Evolutionary conservation across 2,888 invertebrate genomes (phyloP).

Genomic region (Dryobotodes eremita): DNA sequence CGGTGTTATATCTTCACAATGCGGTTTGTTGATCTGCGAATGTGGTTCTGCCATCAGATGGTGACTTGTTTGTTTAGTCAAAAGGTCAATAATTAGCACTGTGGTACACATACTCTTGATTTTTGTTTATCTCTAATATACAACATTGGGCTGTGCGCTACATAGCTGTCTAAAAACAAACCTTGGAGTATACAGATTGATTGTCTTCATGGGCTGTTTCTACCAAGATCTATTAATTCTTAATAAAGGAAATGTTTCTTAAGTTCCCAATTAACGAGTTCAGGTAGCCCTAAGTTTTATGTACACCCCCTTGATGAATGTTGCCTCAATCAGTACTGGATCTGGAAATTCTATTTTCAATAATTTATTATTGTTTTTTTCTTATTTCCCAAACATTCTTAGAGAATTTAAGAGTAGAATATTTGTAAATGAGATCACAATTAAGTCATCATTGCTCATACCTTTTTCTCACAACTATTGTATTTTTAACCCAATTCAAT

Average conservation of each 20-base stretch:
- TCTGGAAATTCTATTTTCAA: not conserved
- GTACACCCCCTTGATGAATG: not conserved
- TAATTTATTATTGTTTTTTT: not conserved
- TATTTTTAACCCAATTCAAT: constrained; percentile 41
- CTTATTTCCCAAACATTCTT: not conserved
- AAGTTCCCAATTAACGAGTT: not conserved
- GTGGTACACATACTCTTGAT: not conserved
- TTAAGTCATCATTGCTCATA: constrained; percentile 50
- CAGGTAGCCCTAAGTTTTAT: not conserved
- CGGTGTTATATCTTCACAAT: constrained; percentile 48
- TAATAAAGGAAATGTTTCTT: not conserved
- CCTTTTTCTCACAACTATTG: constrained; percentile 48
- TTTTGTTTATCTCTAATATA: not conserved
- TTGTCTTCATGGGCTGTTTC: not conserved
- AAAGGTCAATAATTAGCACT: not conserved
- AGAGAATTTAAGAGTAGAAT: not conserved
- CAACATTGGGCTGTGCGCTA: not conserved
- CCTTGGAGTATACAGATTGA: no score
- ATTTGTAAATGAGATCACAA: constrained; percentile 26
- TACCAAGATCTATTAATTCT: not conserved
- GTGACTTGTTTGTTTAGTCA: not conserved
- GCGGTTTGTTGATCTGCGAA: constrained; percentile 38
- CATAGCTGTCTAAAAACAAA: not conserved
- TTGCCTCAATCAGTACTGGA: not conserved
- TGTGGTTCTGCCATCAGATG: not conserved